Percentiles rank a stretch among this genome's conserved stretches.
These are phyloP conservation scores for Punctoribates punctum DNA, from an alignment of 2,888 invertebrate genomes.

Conservation along the genomic window DNA sequence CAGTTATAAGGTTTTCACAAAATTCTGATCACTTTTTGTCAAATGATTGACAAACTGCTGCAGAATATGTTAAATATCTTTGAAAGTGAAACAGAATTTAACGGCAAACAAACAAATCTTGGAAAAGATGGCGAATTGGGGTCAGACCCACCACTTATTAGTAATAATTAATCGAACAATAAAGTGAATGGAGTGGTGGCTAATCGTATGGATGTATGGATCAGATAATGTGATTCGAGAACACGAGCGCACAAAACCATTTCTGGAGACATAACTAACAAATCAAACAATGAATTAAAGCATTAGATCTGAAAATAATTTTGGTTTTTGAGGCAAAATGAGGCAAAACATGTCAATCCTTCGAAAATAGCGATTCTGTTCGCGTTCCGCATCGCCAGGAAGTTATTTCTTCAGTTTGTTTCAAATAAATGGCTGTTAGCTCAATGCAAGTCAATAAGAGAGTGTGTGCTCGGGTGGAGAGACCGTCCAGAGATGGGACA, in stretches of 20 bases:
- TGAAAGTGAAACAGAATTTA: not conserved
- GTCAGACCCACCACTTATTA: not conserved
- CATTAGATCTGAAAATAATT: slow-evolving; percentile 10
- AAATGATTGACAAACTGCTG: too few species aligned
- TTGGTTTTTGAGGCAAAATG: not conserved
- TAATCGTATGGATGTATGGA: not conserved
- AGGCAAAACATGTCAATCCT: slow-evolving; percentile 31
- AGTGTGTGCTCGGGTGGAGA: not conserved
- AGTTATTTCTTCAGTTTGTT: slow-evolving; percentile 28
- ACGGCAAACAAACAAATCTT: not conserved
- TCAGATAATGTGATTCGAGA: slow-evolving; percentile 15
- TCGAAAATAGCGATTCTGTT: slow-evolving; percentile 30
- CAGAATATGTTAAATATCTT: not conserved
- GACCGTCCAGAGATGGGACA: slow-evolving; percentile 23
- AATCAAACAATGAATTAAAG: slow-evolving; percentile 21
- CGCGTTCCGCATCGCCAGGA: slow-evolving; percentile 34
- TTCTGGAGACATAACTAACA: slow-evolving; percentile 34
- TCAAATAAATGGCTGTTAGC: not conserved
- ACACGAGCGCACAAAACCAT: slow-evolving; percentile 25
- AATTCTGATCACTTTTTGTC: too few species aligned
- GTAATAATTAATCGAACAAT: slow-evolving; percentile 16
- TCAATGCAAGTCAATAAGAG: not conserved
- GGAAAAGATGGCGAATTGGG: not conserved
- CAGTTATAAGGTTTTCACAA: too few species aligned
- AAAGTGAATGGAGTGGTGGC: not conserved